Percentiles rank a stretch among this genome's conserved stretches.
Conservation (phyloP, 1,140 invertebrate species). For the Patella vulgata region DNA sequence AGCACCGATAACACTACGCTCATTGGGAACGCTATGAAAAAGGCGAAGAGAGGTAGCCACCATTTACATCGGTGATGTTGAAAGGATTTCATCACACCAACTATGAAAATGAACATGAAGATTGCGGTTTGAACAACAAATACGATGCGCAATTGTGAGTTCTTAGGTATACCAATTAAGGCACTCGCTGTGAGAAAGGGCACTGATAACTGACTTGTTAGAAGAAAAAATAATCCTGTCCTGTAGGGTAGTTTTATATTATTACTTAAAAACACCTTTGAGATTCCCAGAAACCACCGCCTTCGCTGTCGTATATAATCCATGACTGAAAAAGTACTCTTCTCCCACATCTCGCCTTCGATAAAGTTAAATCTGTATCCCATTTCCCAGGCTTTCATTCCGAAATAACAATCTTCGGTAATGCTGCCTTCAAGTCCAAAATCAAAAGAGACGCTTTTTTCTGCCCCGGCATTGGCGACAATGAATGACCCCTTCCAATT, state of each 20-base stretch:
- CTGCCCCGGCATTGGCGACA: conserved; percentile 81
- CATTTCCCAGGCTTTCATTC: conserved; percentile 80
- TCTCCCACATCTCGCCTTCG: conserved; percentile 93
- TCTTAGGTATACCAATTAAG: no score
- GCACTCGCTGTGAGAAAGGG: no score
- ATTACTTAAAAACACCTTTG: conserved; percentile 91
- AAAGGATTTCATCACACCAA: no score
- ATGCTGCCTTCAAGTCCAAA: conserved; percentile 94
- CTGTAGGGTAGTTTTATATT: conserved; percentile 87
- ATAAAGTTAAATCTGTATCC: conserved; percentile 69
- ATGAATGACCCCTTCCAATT: conserved; percentile 84
- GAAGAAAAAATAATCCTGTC: conserved; percentile 81
- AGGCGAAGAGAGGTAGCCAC: no score
- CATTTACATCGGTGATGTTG: no score
- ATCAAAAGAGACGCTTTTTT: conserved; percentile 91
- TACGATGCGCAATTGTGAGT: no score
- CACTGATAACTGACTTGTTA: no score
- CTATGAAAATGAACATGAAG: no score
- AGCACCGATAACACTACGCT: no score
- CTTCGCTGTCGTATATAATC: conserved; percentile 97
- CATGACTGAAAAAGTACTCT: conserved; percentile 92
- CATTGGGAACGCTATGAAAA: no score
- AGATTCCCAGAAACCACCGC: conserved; percentile 96
- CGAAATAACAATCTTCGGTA: conserved; percentile 97
- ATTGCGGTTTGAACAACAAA: no score